Evolutionary conservation across 1,140 invertebrate genomes (phyloP).

Genomic region (Panagrolaimus sp.): DNA sequence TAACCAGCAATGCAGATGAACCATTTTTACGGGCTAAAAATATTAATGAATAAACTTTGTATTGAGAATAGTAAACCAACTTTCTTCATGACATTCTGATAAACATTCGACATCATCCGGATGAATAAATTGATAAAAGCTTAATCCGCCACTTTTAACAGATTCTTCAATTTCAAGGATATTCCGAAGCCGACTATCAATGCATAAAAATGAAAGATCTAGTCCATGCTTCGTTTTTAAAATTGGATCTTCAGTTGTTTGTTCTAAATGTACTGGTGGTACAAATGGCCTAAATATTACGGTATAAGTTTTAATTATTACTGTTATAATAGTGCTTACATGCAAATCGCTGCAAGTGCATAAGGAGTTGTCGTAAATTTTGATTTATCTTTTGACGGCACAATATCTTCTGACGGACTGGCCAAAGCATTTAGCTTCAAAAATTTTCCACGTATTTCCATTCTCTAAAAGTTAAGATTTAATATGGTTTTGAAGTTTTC

Average conservation of each 20-base stretch:
- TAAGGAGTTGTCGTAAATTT: not conserved
- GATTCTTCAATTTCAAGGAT: conserved; percentile 34
- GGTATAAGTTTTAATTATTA: conserved; percentile 87
- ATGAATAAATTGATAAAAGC: conserved; percentile 83
- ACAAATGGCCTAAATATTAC: conserved; percentile 90
- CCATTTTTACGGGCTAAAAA: conserved; percentile 90
- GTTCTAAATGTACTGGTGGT: conserved; percentile 78
- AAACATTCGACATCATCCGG: conserved; percentile 93
- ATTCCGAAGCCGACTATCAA: conserved; percentile 68
- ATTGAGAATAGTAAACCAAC: conserved; percentile 66
- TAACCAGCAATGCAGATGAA: conserved; percentile 94
- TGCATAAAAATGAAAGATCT: conserved; percentile 85
- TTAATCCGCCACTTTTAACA: conserved; percentile 60
- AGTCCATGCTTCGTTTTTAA: conserved; percentile 99
- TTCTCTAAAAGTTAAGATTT: not conserved
- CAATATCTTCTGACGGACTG: not conserved
- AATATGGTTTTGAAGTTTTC: no score
- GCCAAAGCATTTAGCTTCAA: conserved; percentile 27
- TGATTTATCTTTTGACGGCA: not conserved
- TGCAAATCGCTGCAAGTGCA: conserved; percentile 39
- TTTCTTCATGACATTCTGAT: conserved; percentile 94
- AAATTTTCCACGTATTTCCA: conserved; percentile 35
- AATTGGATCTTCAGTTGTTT: conserved; percentile 87
- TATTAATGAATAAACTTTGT: conserved; percentile 16
- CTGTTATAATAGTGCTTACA: conserved; percentile 50